phyloP scores from a whole-genome alignment of 2,113 vertebrate genomes.

The Serilophus lunatus region DNA sequence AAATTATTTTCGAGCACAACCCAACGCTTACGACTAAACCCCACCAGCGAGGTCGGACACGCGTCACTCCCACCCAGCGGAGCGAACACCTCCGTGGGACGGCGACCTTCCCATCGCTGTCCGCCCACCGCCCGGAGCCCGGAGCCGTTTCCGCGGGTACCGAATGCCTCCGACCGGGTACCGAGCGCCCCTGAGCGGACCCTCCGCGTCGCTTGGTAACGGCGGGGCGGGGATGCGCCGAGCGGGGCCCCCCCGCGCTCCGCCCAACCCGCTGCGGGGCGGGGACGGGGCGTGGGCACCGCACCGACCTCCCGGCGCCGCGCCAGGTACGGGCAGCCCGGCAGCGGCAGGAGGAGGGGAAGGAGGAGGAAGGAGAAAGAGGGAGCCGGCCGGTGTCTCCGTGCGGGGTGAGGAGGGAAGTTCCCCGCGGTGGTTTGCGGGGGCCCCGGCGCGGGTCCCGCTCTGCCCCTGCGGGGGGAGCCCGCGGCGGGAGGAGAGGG shows the following conservation, averaged over 20 bases:
- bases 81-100: neutral
- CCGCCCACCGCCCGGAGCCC: neutral
- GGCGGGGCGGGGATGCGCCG: constrained; percentile 17
- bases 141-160: too few relatives aligned
- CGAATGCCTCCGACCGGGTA: too few relatives aligned
- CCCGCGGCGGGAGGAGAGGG: neutral
- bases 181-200: constrained; percentile 14
- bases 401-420: neutral
- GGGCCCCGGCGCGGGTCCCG: too few relatives aligned
- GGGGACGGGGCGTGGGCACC: neutral
- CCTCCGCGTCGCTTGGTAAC: constrained; percentile 72
- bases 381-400: neutral
- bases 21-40: neutral
- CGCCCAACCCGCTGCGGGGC: neutral
- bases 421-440: neutral
- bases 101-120: neutral
- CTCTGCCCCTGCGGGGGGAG: too few relatives aligned
- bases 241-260: neutral
- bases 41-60: neutral
- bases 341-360: too few relatives aligned
- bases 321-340: neutral
- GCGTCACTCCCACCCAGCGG: neutral
- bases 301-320: neutral
- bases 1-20: neutral
- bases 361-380: neutral